Evolutionary conservation across 1,140 invertebrate genomes (phyloP), one percentile per base, ranked within the genome.

Genomic region (Hestina assimilis): DNA sequence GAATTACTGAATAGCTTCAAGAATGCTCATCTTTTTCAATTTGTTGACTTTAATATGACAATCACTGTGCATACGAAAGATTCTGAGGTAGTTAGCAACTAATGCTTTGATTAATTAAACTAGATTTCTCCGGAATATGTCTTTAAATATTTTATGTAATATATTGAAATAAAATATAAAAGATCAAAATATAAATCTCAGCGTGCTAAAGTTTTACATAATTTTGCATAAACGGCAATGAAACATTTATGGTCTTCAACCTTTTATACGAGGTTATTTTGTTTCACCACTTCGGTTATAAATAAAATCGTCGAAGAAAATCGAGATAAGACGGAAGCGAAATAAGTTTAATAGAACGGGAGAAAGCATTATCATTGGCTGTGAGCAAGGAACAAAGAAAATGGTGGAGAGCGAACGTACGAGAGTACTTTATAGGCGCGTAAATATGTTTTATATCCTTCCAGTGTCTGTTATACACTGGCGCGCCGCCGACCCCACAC

Each of bases 381-480:
- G 69, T 70, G 72, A 82, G 83, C 76, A 59, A 73, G 79, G 85
- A 88, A 88, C 85, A 88, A 88, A 86, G 81, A 88, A 83, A 87
- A 87, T 84, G 77, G 81, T 83, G 72, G 82, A 83, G 80, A 84
- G 78, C 75, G 75, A 87, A 77, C 79, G 83, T 86, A 86, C 83
- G 78, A 85, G 81, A 86, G 83, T 86, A 85, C 84, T 87, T 87
- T 86, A 86, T 87, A 87, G 84, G 83, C 83, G 84, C 84, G 84
- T 87, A 87, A 87, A 87, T 87, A 87, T 87, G 84, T 86, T 87
- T 87, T 86, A 87, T 86, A 86, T 87, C 83, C 80, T 83, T 87
- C 82, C 81, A 86, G 73, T 87, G 83, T 83, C 83, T 87, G 84
- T 84, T 86, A 84, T 85, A 85, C 75, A 85, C 71, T 83, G 82